These are phyloP conservation scores for Chitala chitala DNA, from an alignment of 2,113 vertebrate genomes.

Conservation along the genomic window DNA sequence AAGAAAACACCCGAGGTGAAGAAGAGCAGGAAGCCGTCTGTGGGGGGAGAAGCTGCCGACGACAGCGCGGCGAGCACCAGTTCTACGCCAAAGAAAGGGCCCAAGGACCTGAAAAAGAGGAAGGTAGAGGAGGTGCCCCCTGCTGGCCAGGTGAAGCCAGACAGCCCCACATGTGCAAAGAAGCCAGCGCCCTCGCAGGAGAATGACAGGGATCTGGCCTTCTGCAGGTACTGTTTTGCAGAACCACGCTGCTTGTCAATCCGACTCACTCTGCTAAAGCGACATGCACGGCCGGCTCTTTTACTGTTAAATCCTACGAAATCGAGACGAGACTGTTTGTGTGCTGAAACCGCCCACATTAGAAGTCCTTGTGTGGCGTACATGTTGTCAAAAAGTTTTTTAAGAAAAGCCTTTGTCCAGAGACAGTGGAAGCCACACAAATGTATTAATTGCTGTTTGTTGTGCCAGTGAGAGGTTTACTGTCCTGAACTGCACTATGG, in stretches of 20 bases:
- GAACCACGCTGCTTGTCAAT: neutral
- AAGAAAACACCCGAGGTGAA: constrained; percentile 81
- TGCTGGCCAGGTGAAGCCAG: constrained; percentile 67
- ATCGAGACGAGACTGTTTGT: no score
- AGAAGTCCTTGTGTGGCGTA: neutral
- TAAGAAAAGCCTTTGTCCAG: neutral
- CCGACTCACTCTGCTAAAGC: neutral
- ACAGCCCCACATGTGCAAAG: constrained; percentile 74
- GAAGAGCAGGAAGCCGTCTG: constrained; percentile 74
- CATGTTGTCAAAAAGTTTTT: neutral
- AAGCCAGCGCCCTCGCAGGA: constrained; percentile 81
- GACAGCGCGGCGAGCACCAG: constrained; percentile 77
- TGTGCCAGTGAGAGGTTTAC: no score
- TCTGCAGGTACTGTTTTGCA: constrained; percentile 82
- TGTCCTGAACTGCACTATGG: no score
- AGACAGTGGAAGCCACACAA: no score
- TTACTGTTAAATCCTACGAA: neutral
- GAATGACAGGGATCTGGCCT: constrained; percentile 82
- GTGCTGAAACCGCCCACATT: neutral
- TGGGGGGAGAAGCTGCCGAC: constrained; percentile 73
- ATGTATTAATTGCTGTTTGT: no score
- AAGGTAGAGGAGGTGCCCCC: constrained; percentile 77
- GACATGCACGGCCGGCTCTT: neutral
- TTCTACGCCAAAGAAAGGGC: constrained; percentile 79
- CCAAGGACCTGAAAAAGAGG: constrained; percentile 79